Evolutionary conservation across 2,888 invertebrate species (phyloP).

Genomic region (Therioaphis trifolii): DNA sequence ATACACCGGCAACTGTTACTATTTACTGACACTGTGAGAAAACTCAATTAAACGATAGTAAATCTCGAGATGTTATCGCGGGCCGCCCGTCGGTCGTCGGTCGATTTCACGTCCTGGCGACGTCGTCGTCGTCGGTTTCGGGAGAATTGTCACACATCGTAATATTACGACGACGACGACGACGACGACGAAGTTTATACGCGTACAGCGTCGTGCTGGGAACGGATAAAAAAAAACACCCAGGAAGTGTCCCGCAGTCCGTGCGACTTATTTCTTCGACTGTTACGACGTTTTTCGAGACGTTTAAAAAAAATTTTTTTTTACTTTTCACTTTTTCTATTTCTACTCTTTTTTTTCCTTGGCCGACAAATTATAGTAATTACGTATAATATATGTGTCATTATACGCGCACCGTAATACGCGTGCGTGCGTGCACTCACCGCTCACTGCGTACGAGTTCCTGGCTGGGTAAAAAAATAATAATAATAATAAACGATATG

Average conservation of each 20-base stretch:
- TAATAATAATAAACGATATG: too few species aligned
- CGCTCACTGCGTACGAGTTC: too few species aligned
- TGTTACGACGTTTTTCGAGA: neutral
- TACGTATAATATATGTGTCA: neutral
- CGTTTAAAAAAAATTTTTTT: neutral
- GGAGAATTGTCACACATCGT: constrained; percentile 50
- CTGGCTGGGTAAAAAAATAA: too few species aligned
- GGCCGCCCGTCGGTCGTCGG: neutral
- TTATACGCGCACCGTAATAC: constrained; percentile 11
- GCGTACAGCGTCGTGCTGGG: neutral
- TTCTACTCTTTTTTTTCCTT: too few species aligned
- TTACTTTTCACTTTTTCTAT: neutral
- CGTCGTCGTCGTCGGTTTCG: constrained; percentile 17
- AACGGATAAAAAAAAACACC: neutral
- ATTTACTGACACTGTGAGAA: constrained; percentile 42
- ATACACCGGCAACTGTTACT: neutral
- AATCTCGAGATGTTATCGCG: constrained; percentile 32
- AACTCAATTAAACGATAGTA: constrained; percentile 17
- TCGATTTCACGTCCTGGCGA: constrained; percentile 6
- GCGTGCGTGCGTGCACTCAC: too few species aligned
- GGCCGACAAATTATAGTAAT: constrained; percentile 41
- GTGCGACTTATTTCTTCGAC: too few species aligned
- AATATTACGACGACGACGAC: too few species aligned
- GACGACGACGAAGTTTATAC: too few species aligned
- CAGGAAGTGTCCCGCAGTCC: neutral